A percentile compares a stretch with the other conserved stretches of the same genome.
These are phyloP conservation scores for Clostera curtula DNA, from an alignment of 2,888 invertebrate species.

Conservation along the genomic window DNA sequence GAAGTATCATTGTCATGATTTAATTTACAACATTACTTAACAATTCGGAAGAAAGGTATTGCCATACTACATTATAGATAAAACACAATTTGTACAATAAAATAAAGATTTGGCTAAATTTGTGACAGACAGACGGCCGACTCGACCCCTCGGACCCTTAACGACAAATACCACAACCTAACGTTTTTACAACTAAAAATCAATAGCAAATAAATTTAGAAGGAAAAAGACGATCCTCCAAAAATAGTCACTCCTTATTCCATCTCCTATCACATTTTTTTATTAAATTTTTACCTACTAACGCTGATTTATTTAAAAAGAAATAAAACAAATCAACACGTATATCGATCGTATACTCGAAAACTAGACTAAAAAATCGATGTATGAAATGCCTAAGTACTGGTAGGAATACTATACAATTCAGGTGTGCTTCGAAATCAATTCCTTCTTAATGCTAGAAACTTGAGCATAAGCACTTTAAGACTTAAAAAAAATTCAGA, in stretches of 20 bases:
- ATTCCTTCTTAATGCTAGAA: slow-evolving; percentile 51
- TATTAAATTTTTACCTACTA: slow-evolving; percentile 37
- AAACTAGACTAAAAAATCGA: slow-evolving; percentile 52
- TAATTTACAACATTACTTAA: slow-evolving; percentile 49
- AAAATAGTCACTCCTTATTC: slow-evolving; percentile 49
- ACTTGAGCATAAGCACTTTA: slow-evolving; percentile 71
- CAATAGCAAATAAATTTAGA: slow-evolving; percentile 49
- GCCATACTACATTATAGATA: slow-evolving; percentile 44
- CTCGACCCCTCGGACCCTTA: slow-evolving; percentile 22
- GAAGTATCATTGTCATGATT: slow-evolving; percentile 53
- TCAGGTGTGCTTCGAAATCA: slow-evolving; percentile 31
- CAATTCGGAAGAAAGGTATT: slow-evolving; percentile 66
- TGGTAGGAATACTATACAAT: slow-evolving; percentile 35
- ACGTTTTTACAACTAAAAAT: slow-evolving; percentile 44
- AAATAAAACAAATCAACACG: slow-evolving; percentile 50
- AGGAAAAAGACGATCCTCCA: slow-evolving; percentile 47
- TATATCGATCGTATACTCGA: slow-evolving; percentile 59
- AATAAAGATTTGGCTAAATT: slow-evolving; percentile 64
- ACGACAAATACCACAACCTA: slow-evolving; percentile 64
- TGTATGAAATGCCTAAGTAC: slow-evolving; percentile 36
- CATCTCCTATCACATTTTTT: slow-evolving; percentile 61
- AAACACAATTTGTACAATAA: slow-evolving; percentile 57
- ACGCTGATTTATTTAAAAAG: slow-evolving; percentile 40
- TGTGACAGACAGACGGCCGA: slow-evolving; percentile 46
- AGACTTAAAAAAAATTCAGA: slow-evolving; percentile 49